Base-by-base conservation (phyloP, 2,797 vertebrate genomes). In the Danio kyathit region DNA sequence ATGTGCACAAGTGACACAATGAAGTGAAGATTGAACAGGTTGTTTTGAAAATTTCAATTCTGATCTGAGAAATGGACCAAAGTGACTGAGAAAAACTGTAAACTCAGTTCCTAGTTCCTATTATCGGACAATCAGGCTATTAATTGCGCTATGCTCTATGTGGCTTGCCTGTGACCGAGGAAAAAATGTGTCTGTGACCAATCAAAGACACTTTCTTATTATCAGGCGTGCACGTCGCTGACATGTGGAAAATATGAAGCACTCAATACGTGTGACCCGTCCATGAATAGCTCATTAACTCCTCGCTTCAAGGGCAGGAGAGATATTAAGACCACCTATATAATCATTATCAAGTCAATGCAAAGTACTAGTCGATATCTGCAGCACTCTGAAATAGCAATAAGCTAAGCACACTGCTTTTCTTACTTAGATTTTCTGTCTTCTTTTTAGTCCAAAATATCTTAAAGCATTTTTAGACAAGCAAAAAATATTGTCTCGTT, bases 121-220 rank as follows among this genome's bases (percentile, higher is more conserved):
- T 79, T 79, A 79, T 71, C 67, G 46, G 67, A 63, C 51, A 72
- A 71, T 71, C 77, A 72, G 67, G 69, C 63, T 46, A 61, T 79
- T 70, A 77, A 80, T 79, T 80, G 73, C 65, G 63, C 69, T 49
- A 51, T 41, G 64, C 64, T 72, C 70, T 70, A 65, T 78, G 61
- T 70, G 56, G 38, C 66, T 21, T n/a, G 7, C 11, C n/a, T 57
- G 65, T 61, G 73, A 40, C 44, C 44, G 43, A 64, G 57, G 29
- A 29, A 19, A 81, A 73, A 63, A 44, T 29, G 21, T 61, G 76
- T 69, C 76, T 69, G 64, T 69, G 17, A 52, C 61, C 52, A 74
- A 73, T 74, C 76, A 73, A 44, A 76, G 19, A 64, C 16, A 48
- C 74, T 57, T 71, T 79, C 65, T 29, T 1, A 29, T 70, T 79